Conservation (phyloP, 2,113 vertebrate species). For the Panurus biarmicus region DNA sequence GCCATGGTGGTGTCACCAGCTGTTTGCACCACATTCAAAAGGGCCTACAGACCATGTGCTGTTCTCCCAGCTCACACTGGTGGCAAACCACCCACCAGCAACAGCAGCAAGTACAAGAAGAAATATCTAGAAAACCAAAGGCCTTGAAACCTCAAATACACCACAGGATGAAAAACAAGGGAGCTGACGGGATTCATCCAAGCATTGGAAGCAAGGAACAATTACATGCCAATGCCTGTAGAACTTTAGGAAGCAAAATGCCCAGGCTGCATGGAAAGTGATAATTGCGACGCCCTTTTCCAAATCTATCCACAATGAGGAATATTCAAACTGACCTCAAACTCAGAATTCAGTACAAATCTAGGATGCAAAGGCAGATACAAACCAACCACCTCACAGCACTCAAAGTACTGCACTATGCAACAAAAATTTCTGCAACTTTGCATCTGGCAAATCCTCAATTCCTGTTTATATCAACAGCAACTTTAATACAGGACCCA, state of each 20-base stretch:
- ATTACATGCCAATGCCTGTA: background rate
- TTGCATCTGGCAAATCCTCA: background rate
- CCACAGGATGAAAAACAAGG: background rate
- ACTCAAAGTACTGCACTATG: background rate
- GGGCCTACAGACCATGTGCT: background rate
- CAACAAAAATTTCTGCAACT: background rate
- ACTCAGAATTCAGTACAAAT: fast-evolving
- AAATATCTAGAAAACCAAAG: background rate
- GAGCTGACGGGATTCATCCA: background rate
- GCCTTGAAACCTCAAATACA: background rate
- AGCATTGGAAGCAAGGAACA: background rate
- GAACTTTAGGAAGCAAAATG: background rate
- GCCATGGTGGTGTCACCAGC: background rate
- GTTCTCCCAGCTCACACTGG: background rate
- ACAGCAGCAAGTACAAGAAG: background rate
- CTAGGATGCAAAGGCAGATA: background rate
- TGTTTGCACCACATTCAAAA: background rate
- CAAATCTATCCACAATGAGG: background rate
- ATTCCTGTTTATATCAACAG: background rate
- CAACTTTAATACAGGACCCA: background rate
- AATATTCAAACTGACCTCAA: background rate
- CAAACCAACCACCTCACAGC: background rate
- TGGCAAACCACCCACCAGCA: fast-evolving
- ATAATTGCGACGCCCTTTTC: background rate
- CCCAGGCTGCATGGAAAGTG: background rate